Evolutionary conservation across 2,797 vertebrate genomes (phyloP).

Genomic region (Brachyrhaphis roseni): DNA sequence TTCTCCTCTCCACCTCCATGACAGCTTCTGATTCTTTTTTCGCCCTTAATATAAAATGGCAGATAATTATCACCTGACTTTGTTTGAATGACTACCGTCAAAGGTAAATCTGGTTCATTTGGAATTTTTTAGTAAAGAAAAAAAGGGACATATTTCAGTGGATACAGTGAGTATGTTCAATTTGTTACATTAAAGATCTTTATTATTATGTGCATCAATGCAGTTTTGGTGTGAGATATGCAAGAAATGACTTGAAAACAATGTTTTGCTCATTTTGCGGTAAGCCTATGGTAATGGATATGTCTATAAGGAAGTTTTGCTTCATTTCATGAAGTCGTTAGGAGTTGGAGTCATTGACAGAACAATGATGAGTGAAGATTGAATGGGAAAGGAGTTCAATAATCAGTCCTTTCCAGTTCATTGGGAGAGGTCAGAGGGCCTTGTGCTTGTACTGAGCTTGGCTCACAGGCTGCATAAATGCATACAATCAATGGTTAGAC

Average conservation of each 20-base stretch:
- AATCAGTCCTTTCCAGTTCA: constrained; percentile 56
- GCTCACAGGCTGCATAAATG: constrained; percentile 57
- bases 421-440: constrained; percentile 59
- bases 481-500: constrained; percentile 67
- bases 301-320: constrained; percentile 39
- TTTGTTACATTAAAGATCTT: constrained; percentile 19
- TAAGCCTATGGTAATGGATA: constrained; percentile 39
- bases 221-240: neutral
- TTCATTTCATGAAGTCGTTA: constrained; percentile 55
- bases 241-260: constrained; percentile 36
- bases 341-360: constrained; percentile 59
- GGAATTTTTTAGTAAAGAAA: constrained; percentile 26
- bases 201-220: constrained; percentile 10
- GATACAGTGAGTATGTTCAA: constrained; percentile 23
- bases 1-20: constrained; percentile 35
- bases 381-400: constrained; percentile 70
- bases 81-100: constrained; percentile 46
- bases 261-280: constrained; percentile 29
- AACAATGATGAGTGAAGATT: constrained; percentile 75
- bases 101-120: constrained; percentile 35
- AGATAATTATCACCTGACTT: constrained; percentile 36
- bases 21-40: constrained; percentile 41
- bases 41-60: constrained; percentile 34
- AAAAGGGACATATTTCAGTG: constrained; percentile 17
- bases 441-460: constrained; percentile 53